Percentiles rank a stretch among this genome's conserved stretches.
phyloP scores from a whole-genome alignment of 2,797 vertebrate species.

The Sitta carolinensis region DNA sequence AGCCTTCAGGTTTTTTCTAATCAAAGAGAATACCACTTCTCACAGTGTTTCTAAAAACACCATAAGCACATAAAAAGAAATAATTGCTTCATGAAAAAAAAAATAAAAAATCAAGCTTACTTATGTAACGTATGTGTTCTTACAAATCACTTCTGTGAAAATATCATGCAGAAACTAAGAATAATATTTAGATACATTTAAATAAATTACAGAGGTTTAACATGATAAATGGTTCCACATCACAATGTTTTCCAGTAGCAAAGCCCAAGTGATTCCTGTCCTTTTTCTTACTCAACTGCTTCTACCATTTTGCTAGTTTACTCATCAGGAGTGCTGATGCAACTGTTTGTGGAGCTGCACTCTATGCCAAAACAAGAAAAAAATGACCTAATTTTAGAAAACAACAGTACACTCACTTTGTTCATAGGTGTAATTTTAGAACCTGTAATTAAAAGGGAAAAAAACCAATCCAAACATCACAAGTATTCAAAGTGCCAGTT shows the following conservation, averaged over 20 bases:
- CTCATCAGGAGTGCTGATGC: not conserved
- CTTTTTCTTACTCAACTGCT: not conserved
- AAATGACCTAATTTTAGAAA: not conserved
- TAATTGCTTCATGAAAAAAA: not conserved
- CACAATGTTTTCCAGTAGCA: not conserved
- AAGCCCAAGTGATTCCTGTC: not conserved
- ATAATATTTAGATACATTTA: not conserved
- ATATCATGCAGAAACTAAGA: not conserved
- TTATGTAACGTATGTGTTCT: not conserved
- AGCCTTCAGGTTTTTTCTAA: not conserved
- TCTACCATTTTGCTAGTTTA: not conserved
- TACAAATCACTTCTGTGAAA: not conserved
- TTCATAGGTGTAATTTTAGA: not conserved
- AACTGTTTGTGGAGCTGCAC: not conserved
- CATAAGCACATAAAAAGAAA: not conserved
- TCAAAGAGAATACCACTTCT: not conserved
- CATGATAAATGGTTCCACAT: not conserved
- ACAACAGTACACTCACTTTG: not conserved
- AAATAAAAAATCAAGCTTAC: not conserved
- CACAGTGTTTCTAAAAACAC: not conserved
- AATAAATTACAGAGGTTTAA: not conserved
- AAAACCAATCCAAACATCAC: not conserved
- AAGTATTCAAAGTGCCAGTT: not conserved
- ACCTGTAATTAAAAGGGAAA: not conserved
- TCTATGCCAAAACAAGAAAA: not conserved